These are phyloP conservation scores for Psococerastis gibbosa DNA, from an alignment of 2,888 invertebrate genomes.

Conservation along the genomic window DNA sequence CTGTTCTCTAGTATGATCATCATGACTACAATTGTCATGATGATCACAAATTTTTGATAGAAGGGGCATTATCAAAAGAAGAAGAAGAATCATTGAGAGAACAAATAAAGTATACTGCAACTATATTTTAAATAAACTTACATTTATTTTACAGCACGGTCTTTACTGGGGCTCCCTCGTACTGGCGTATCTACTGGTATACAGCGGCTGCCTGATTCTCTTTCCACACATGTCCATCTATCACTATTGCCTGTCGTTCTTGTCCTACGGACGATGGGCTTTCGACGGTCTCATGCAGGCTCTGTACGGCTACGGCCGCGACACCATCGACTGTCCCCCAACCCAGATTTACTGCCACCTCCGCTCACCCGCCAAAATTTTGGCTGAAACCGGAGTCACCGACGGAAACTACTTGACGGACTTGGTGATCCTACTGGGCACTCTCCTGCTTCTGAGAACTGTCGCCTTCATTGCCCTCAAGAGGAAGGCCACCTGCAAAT, in stretches of 20 bases:
- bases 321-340: constrained; percentile 48
- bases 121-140: background rate
- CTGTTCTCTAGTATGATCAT: no score
- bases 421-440: constrained; percentile 7
- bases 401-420: constrained; percentile 43
- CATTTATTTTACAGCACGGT: constrained; percentile 22
- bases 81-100: background rate
- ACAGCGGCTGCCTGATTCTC: constrained; percentile 35
- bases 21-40: no score
- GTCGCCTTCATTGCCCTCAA: background rate
- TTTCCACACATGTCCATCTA: constrained; percentile 33
- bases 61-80: no score
- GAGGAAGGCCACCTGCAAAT: background rate
- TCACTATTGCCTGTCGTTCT: constrained; percentile 32
- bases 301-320: constrained; percentile 56
- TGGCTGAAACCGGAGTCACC: constrained; percentile 49
- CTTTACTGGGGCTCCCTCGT: constrained; percentile 33
- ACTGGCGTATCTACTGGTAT: constrained; percentile 32
- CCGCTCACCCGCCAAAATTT: constrained; percentile 42
- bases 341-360: constrained; percentile 51
- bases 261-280: constrained; percentile 33
- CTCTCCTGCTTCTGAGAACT: background rate
- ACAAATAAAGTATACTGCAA: background rate
- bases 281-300: constrained; percentile 45
- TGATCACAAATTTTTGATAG: no score